Conservation (phyloP, 2,888 invertebrate genomes). For the Pimpla rufipes region DNA sequence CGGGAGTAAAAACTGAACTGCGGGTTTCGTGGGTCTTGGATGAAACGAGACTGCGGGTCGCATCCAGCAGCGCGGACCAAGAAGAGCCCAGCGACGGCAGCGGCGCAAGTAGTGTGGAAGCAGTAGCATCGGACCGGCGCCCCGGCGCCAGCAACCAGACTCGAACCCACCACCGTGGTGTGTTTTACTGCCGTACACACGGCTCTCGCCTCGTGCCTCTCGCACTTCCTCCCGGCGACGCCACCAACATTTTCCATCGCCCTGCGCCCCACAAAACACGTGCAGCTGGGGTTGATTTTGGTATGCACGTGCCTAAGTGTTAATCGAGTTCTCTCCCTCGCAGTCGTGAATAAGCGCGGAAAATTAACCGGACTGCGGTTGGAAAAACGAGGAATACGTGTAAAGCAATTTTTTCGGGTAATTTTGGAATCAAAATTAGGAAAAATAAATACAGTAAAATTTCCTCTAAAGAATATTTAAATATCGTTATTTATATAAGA, state of each 20-base stretch:
- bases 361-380: neutral
- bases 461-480: too few species aligned
- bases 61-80: constrained; percentile 66
- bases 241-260: constrained; percentile 42
- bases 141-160: constrained; percentile 71
- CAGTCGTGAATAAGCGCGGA: constrained; percentile 1
- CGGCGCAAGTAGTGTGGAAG: constrained; percentile 63
- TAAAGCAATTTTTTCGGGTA: too few species aligned
- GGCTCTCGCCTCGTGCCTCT: constrained; percentile 27
- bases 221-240: constrained; percentile 18
- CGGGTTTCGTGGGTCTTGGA: constrained; percentile 72
- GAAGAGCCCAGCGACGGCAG: constrained; percentile 61
- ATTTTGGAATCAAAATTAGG: too few species aligned
- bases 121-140: constrained; percentile 72
- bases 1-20: constrained; percentile 55
- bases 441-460: too few species aligned
- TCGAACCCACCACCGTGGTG: constrained; percentile 32
- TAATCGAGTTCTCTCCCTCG: neutral
- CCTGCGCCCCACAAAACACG: neutral
- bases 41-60: constrained; percentile 74
- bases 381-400: too few species aligned
- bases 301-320: neutral
- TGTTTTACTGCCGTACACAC: constrained; percentile 21
- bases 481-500: too few species aligned
- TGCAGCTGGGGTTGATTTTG: constrained; percentile 12